Percentiles rank a stretch among this genome's conserved stretches.
Evolutionary conservation across 2,888 invertebrate genomes (phyloP).

Genomic region (Mimachlamys varia): DNA sequence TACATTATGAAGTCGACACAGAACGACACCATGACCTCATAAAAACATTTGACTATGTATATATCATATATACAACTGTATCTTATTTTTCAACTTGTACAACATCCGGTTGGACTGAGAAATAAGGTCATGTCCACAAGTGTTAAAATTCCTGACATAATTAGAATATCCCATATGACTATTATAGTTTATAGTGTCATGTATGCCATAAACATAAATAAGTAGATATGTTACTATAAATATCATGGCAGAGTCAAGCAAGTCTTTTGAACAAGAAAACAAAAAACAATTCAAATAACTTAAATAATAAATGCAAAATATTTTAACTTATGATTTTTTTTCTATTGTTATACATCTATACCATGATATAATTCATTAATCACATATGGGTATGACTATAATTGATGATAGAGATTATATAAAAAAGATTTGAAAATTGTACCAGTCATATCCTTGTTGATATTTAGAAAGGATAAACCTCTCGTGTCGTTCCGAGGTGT

Average conservation of each 20-base stretch:
- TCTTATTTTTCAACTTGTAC: neutral
- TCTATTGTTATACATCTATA: no score
- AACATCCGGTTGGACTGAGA: neutral
- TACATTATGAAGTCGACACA: neutral
- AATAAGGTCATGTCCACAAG: conserved; percentile 28
- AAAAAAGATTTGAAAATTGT: neutral
- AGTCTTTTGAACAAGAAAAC: no score
- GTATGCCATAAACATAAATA: neutral
- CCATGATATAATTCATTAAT: no score
- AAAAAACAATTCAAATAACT: no score
- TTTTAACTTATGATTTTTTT: no score
- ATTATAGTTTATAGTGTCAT: neutral
- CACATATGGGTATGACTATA: neutral
- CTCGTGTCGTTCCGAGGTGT: neutral
- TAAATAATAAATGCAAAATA: no score
- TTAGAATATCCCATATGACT: neutral
- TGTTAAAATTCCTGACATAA: neutral
- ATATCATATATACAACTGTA: neutral
- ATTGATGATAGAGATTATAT: neutral
- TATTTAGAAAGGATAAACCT: neutral
- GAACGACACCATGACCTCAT: neutral
- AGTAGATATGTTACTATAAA: neutral
- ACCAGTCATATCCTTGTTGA: neutral
- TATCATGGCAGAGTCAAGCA: neutral
- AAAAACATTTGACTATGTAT: neutral